Evolutionary conservation across 1,140 invertebrate species (phyloP).

Genomic region (Danaus melanippus): DNA sequence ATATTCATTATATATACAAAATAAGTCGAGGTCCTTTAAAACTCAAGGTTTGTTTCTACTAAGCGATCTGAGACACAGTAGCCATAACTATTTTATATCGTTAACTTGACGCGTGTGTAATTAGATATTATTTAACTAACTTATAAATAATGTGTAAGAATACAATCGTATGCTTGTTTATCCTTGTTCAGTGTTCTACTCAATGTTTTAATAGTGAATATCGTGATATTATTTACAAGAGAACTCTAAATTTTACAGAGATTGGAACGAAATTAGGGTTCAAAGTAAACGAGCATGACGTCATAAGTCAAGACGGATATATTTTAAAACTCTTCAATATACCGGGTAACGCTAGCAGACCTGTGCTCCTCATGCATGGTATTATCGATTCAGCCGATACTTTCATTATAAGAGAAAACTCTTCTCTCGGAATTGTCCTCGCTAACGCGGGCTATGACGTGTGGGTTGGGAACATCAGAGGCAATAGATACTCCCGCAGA

Average conservation of each 20-base stretch:
- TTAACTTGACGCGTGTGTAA: too few relatives aligned
- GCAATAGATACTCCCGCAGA: conserved; percentile 76
- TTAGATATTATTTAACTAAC: too few relatives aligned
- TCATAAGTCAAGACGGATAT: conserved; percentile 77
- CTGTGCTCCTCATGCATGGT: conserved; percentile 80
- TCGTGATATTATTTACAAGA: background rate
- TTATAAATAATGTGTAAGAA: too few relatives aligned
- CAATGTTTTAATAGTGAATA: background rate
- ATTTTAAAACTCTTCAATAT: conserved; percentile 78
- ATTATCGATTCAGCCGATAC: conserved; percentile 78
- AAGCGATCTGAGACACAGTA: too few relatives aligned
- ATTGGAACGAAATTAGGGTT: conserved; percentile 69
- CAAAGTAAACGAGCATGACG: conserved; percentile 63
- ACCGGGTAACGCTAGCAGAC: conserved; percentile 41
- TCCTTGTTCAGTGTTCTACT: background rate
- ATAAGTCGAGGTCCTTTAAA: too few relatives aligned
- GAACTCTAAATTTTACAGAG: conserved; percentile 16
- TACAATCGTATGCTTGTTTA: too few relatives aligned
- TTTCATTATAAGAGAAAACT: conserved; percentile 73
- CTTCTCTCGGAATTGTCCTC: conserved; percentile 48
- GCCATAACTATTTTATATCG: too few relatives aligned
- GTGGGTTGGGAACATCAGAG: conserved; percentile 80
- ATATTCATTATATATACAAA: too few relatives aligned
- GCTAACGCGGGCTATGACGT: conserved; percentile 76
- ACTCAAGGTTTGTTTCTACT: too few relatives aligned